These are phyloP conservation scores for Peromyscus californicus DNA, from an alignment of 2,113 vertebrate species.

Conservation along the genomic window DNA sequence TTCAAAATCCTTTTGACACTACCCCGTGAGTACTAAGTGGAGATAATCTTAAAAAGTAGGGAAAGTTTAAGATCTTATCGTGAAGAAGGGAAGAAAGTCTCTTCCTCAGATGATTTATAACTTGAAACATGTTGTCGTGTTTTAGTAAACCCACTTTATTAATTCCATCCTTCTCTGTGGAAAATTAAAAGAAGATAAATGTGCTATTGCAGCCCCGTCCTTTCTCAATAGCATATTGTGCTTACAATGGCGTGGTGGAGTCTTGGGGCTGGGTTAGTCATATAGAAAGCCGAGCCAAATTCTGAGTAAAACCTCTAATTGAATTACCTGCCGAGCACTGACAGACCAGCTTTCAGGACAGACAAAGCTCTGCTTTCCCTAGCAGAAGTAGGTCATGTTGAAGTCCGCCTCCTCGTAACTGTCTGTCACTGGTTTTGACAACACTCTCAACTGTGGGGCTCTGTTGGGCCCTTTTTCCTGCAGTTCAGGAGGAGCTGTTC, in stretches of 20 bases:
- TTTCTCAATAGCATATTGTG: slow-evolving; percentile 77
- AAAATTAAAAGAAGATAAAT: slow-evolving; percentile 64
- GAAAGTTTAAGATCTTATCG: slow-evolving; percentile 69
- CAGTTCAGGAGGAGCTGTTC: neutral
- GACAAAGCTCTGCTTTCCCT: slow-evolving; percentile 51
- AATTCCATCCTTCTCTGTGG: slow-evolving; percentile 78
- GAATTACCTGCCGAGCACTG: slow-evolving; percentile 77
- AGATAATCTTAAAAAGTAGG: slow-evolving; percentile 56
- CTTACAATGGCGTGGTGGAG: slow-evolving; percentile 2
- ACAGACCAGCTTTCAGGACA: slow-evolving; percentile 64
- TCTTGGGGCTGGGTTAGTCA: slow-evolving; percentile 25
- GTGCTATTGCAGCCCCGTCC: neutral
- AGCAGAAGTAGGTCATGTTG: slow-evolving; percentile 40
- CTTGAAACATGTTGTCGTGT: slow-evolving; percentile 71
- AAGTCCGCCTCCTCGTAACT: slow-evolving; percentile 31
- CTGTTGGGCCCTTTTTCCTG: neutral
- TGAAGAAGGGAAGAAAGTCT: slow-evolving; percentile 65
- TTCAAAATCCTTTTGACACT: slow-evolving; percentile 68
- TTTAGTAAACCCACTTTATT: slow-evolving; percentile 69
- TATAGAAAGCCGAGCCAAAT: slow-evolving; percentile 4
- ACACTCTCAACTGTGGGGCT: slow-evolving; percentile 51
- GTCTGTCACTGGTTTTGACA: neutral
- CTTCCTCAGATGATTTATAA: slow-evolving; percentile 70
- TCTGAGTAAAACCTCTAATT: slow-evolving; percentile 71
- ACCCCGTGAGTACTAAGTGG: neutral